Percentiles rank a stretch among this genome's conserved stretches.
Conservation (phyloP, 1,140 invertebrate genomes). For the Brachionus koreanus region DNA sequence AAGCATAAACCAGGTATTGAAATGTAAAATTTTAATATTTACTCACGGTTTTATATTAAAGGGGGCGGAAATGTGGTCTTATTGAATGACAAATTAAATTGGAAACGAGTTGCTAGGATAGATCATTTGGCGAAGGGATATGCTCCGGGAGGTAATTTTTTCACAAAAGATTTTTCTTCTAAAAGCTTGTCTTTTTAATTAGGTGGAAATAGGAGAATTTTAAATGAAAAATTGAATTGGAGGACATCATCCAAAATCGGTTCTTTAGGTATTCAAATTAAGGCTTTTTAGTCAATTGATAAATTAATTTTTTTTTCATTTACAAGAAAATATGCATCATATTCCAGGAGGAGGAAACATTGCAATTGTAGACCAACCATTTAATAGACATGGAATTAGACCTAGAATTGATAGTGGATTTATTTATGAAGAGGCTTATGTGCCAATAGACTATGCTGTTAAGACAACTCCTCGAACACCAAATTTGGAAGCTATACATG, state of each 20-base stretch:
- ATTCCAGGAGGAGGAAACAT: constrained; percentile 25
- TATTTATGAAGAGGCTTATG: constrained; percentile 34
- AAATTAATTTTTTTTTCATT: background rate
- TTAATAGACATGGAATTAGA: constrained; percentile 20
- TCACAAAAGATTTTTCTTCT: background rate
- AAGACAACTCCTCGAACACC: constrained; percentile 9
- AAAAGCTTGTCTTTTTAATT: background rate
- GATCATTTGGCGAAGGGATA: constrained; percentile 34
- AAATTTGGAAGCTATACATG: background rate
- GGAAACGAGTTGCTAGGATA: background rate
- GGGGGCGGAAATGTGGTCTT: constrained; percentile 31
- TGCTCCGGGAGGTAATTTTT: background rate
- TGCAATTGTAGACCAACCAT: constrained; percentile 19
- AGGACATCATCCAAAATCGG: constrained; percentile 22
- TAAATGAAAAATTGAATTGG: constrained; percentile 35
- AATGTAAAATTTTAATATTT: background rate
- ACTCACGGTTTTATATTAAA: background rate
- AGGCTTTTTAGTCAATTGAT: background rate
- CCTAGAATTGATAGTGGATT: constrained; percentile 42
- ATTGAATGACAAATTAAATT: constrained; percentile 21
- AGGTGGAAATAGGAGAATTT: constrained; percentile 37
- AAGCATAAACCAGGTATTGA: constrained; percentile 30
- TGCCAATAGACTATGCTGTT: background rate
- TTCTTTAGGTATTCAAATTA: constrained; percentile 6
- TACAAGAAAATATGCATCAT: constrained; percentile 22